Conservation (phyloP, 2,888 invertebrate genomes). For the Criorhina ranunculi region DNA sequence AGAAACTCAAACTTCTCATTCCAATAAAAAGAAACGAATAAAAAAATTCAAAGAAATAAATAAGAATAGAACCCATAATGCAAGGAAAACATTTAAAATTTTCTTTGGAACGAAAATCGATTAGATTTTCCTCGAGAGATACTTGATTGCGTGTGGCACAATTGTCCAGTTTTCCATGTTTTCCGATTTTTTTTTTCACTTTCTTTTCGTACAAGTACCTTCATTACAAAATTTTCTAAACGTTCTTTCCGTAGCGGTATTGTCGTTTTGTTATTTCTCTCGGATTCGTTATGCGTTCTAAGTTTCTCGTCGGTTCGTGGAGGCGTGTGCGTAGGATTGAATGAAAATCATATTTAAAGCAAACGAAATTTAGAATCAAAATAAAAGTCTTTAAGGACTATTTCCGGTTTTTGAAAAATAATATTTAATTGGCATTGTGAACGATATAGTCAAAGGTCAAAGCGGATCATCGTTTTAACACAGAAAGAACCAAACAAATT, state of each 20-base stretch:
- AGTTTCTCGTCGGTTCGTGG: conserved; percentile 12
- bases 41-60: conserved; percentile 40
- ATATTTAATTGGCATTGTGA: neutral
- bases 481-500: conserved; percentile 35
- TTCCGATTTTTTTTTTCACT: conserved; percentile 11
- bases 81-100: conserved; percentile 59
- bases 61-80: conserved; percentile 54
- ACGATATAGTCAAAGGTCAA: neutral
- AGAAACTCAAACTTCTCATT: conserved; percentile 31
- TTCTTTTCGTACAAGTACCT: conserved; percentile 3
- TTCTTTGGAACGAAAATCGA: conserved; percentile 47
- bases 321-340: conserved; percentile 11
- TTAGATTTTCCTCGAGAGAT: conserved; percentile 57
- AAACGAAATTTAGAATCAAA: neutral
- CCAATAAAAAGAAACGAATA: conserved; percentile 31
- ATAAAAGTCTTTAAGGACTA: conserved; percentile 4
- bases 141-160: conserved; percentile 56
- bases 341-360: neutral
- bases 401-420: neutral
- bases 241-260: conserved; percentile 7
- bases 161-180: conserved; percentile 24
- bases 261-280: neutral
- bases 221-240: conserved; percentile 19
- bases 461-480: neutral
- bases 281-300: neutral